A percentile compares a stretch with the other conserved stretches of the same genome.
These are phyloP conservation scores for Botia almorhae DNA, from an alignment of 2,797 vertebrate genomes.

Conservation along the genomic window DNA sequence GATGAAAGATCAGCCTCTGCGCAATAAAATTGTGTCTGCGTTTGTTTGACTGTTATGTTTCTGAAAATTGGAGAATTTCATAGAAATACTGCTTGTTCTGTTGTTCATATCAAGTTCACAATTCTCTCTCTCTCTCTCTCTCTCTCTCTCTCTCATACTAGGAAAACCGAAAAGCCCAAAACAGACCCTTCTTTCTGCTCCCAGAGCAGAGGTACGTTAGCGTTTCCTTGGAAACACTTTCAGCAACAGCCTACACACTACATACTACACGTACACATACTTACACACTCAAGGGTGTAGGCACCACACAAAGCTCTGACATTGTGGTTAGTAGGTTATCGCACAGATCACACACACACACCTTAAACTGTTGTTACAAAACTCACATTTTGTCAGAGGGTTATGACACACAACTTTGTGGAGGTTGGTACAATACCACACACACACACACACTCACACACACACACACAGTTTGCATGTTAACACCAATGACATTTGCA, in stretches of 20 bases:
- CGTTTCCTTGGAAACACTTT: constrained; percentile 69
- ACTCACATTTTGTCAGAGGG: constrained; percentile 31
- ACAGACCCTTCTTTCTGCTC: constrained; percentile 78
- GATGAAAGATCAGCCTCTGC: constrained; percentile 2
- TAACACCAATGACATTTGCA: background rate
- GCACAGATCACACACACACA: constrained; percentile 26
- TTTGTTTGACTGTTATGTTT: constrained; percentile 61
- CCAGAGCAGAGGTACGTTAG: constrained; percentile 78
- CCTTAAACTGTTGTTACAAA: constrained; percentile 24
- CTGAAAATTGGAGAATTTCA: background rate
- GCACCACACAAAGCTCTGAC: constrained; percentile 41
- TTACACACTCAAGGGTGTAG: constrained; percentile 28
- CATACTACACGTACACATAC: constrained; percentile 45
- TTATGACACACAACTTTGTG: constrained; percentile 42
- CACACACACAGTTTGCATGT: background rate
- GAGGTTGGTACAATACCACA: constrained; percentile 14
- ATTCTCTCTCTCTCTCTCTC: background rate
- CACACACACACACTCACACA: constrained; percentile 18
- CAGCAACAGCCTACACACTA: constrained; percentile 52
- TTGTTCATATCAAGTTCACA: constrained; percentile 7
- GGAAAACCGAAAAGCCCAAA: constrained; percentile 76
- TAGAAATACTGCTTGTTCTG: background rate
- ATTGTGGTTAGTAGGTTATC: constrained; percentile 39
- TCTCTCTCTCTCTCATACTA: constrained; percentile 57
- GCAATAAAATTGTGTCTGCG: constrained; percentile 54